These are phyloP conservation scores for Triplophysa tibetana DNA, from an alignment of 2,113 vertebrate genomes.

Conservation along the genomic window DNA sequence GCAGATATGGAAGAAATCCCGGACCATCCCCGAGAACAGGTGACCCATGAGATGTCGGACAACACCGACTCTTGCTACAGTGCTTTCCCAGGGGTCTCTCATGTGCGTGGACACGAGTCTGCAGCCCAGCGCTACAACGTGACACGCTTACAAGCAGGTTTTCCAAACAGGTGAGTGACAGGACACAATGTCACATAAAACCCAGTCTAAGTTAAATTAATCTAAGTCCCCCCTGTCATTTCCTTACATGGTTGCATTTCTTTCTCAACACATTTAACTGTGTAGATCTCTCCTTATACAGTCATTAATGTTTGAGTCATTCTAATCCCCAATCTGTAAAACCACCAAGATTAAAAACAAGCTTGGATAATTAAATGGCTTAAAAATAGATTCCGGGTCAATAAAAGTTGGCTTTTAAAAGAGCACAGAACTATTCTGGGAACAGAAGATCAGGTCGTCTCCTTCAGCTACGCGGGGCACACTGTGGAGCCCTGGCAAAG, in stretches of 20 bases:
- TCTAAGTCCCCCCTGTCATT: not conserved
- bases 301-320: not conserved
- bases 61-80: constrained; percentile 42
- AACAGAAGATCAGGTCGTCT: not conserved
- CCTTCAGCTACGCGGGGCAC: not conserved
- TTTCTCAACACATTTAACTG: not conserved
- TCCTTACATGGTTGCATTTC: not conserved
- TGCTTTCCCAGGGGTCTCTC: constrained; percentile 48
- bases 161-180: constrained; percentile 80
- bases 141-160: constrained; percentile 81
- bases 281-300: not conserved
- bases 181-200: not conserved
- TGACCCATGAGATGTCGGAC: constrained; percentile 59
- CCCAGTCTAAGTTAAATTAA: not conserved
- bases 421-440: constrained; percentile 25
- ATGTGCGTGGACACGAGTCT: constrained; percentile 73
- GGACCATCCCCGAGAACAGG: constrained; percentile 49
- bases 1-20: constrained; percentile 61
- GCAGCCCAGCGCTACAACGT: constrained; percentile 85
- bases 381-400: constrained; percentile 27
- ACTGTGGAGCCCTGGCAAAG: constrained; percentile 35
- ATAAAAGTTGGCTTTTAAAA: constrained; percentile 31
- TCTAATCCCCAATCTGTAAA: not conserved
- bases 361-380: constrained; percentile 7
- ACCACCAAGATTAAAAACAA: constrained; percentile 15